Evolutionary conservation across 1,140 invertebrate species (phyloP).

Genomic region (Eumaeus atala): DNA sequence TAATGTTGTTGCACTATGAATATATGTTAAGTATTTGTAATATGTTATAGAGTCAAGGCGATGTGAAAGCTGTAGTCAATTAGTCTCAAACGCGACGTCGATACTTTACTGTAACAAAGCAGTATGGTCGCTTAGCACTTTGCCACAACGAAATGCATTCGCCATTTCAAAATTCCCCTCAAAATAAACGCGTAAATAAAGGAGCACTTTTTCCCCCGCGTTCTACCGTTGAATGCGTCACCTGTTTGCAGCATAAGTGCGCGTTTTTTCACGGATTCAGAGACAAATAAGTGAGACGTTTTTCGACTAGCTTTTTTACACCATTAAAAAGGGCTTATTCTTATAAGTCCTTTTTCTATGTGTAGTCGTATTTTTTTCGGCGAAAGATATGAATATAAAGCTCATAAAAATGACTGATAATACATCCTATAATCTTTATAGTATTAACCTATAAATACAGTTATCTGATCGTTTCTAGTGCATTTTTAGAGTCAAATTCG

Average conservation of each 20-base stretch:
- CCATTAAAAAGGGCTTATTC: background rate
- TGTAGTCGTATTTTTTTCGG: background rate
- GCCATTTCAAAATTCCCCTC: constrained; percentile 30
- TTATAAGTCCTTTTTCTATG: background rate
- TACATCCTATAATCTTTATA: too few relatives aligned
- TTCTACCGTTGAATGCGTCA: constrained; percentile 43
- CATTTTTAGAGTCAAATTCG: too few relatives aligned
- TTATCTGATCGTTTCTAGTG: too few relatives aligned
- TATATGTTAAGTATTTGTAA: constrained; percentile 1
- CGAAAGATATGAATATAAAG: background rate
- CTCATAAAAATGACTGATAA: too few relatives aligned
- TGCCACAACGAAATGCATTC: constrained; percentile 20
- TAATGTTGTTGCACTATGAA: too few relatives aligned
- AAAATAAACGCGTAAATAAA: constrained; percentile 34
- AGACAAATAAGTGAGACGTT: constrained; percentile 21
- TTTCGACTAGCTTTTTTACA: constrained; percentile 13
- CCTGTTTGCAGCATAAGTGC: constrained; percentile 44
- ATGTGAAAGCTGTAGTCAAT: constrained; percentile 38
- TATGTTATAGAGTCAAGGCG: constrained; percentile 51
- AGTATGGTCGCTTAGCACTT: constrained; percentile 7
- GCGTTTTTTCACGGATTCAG: constrained; percentile 48
- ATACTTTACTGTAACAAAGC: constrained; percentile 11
- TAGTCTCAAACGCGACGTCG: background rate
- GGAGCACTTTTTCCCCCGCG: constrained; percentile 27
- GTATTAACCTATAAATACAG: too few relatives aligned